These are phyloP conservation scores for Gracilinanus agilis DNA, from an alignment of 2,113 vertebrate species.

Conservation along the genomic window DNA sequence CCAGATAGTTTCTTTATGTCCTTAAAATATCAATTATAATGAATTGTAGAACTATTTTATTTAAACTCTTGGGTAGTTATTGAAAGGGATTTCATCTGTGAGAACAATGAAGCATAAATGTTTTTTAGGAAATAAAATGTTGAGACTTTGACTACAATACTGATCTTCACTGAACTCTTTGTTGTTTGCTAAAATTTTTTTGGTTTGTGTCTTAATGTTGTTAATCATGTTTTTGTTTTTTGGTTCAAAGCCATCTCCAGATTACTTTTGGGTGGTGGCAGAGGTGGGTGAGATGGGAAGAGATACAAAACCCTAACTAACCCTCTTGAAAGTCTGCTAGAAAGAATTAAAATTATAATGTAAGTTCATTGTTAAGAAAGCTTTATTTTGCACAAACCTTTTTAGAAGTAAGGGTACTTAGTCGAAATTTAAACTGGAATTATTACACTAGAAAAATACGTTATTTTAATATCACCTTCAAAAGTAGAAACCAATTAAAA, in stretches of 20 bases:
- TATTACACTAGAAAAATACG: background rate
- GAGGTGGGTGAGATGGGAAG: background rate
- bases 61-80: conserved; percentile 38
- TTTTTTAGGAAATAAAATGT: conserved; percentile 21
- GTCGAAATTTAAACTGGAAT: background rate
- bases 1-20: background rate
- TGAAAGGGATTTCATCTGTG: conserved; percentile 38
- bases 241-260: conserved; percentile 1
- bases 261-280: background rate
- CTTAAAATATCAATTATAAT: background rate
- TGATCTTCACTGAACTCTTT: conserved; percentile 6
- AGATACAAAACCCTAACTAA: background rate
- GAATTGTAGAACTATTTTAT: conserved; percentile 31
- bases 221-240: conserved; percentile 28
- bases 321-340: background rate
- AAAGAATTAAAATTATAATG: background rate
- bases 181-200: conserved; percentile 21
- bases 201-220: conserved; percentile 24
- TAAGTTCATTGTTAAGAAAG: background rate
- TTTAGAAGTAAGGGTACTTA: background rate
- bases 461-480: background rate
- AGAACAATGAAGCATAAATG: conserved; percentile 16
- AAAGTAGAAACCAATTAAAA: background rate
- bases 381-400: background rate
- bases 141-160: conserved; percentile 31